phyloP scores from a whole-genome alignment of 92 coral and sea anemone genomes.

The Umimayanthus kanabou region DNA sequence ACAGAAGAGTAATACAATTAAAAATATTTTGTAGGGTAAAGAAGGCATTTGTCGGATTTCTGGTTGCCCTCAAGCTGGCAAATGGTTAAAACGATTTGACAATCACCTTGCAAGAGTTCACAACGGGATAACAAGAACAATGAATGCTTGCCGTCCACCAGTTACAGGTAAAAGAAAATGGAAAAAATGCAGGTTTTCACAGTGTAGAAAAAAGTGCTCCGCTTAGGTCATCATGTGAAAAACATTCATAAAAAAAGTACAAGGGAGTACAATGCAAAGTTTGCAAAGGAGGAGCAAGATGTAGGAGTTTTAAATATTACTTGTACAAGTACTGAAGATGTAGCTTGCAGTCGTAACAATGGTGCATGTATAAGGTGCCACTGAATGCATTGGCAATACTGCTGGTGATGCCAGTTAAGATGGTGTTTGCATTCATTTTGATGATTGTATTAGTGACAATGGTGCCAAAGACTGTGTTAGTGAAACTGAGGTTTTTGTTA shows the following conservation, averaged over 20 bases:
- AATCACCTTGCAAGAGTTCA: slow-evolving; percentile 36
- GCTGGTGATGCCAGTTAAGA: not conserved
- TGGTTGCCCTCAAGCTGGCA: slow-evolving; percentile 49
- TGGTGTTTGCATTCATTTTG: not conserved
- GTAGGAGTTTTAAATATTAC: not conserved
- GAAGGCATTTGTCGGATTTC: slow-evolving; percentile 7
- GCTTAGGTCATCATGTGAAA: slow-evolving; percentile 2
- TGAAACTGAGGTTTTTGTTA: not conserved
- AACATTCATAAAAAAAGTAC: slow-evolving; percentile 8
- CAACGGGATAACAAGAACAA: slow-evolving; percentile 38
- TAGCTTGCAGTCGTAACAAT: not conserved
- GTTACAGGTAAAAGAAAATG: not conserved
- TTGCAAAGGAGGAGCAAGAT: not conserved
- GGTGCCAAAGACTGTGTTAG: slow-evolving; percentile 1
- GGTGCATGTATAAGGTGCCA: not conserved
- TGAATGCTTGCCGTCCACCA: slow-evolving; percentile 33
- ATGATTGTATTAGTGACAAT: not conserved
- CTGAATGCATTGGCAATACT: too few relatives aligned
- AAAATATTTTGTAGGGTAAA: slow-evolving; percentile 10
- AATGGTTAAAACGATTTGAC: slow-evolving; percentile 39
- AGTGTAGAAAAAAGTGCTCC: not conserved
- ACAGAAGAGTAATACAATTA: not conserved
- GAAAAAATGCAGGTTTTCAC: not conserved
- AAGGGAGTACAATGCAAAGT: slow-evolving; percentile 2
- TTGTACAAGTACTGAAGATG: not conserved